Evolutionary conservation across 64 coral and sea anemone genomes (phyloP), one percentile per base, ranked within the genome.

Genomic region (Pachyseris speciosa): DNA sequence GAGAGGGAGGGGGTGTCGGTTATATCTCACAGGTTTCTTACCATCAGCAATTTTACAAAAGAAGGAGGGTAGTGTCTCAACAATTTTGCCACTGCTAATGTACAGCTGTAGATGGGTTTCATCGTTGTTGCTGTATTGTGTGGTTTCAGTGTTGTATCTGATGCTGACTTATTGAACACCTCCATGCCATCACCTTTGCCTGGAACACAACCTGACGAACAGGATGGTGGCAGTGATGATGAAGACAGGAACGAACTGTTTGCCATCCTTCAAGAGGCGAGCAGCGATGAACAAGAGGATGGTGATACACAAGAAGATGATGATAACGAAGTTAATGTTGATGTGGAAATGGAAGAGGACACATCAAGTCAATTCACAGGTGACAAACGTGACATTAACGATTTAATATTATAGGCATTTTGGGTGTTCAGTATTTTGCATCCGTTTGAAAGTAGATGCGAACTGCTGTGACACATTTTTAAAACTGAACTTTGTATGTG

Each of bases 201-300:
- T 17, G 51, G 66, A 47, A 64, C 20, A 11, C 50, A 58, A 45
- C 64, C 33, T 69, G 86, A 52, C 27, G 76, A 80, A 2, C 78
- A 93, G 12, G 91, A 42, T 48, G 84, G 73, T 7, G 83, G 69
- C 7, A 96, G 94, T 85, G 94, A 96, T 16, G 91, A 96, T 26
- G 94, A 96, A 10, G 94, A 93, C 25, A 85, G 94, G 24, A 93
- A 96, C 33, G 90, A 89, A 61, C 78, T 96, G 10, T 87, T 96
- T 26, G 84, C 84, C 28, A 87, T 96, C 20, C 94, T 96, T 4
- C 90, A 92, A 24, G 94, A 96, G 53, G 94, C 94, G 39, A 89
- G 90, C 10, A 96, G 94, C 71, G 94, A 96, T 73, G 94, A 96
- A 7, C 51, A 80, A 15, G 90, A 93, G 10, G 94, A 88, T 8